A percentile compares a stretch with the other conserved stretches of the same genome.
phyloP scores from a whole-genome alignment of 2,797 vertebrate species.

The Pelochelys cantorii region DNA sequence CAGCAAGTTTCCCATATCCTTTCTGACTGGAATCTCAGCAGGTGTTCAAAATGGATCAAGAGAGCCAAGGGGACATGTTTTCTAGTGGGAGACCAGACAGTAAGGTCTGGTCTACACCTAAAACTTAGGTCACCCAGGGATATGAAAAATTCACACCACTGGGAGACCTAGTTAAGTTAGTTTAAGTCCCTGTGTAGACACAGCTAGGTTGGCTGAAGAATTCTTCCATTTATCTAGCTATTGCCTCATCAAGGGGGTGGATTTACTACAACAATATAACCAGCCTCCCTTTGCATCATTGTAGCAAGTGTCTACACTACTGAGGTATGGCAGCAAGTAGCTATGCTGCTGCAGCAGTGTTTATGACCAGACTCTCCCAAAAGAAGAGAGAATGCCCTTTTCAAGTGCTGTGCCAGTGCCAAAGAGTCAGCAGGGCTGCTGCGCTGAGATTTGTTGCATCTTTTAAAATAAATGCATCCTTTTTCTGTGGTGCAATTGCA shows the following conservation, averaged over 20 bases:
- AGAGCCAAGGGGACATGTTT: not conserved
- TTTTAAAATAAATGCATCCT: not conserved
- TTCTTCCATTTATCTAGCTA: not conserved
- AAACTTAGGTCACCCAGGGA: not conserved
- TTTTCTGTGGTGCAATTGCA: not conserved
- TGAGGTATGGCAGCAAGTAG: not conserved
- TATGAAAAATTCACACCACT: not conserved
- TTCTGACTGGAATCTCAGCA: not conserved
- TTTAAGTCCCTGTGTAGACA: not conserved
- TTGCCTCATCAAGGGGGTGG: not conserved
- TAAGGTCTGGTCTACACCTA: not conserved
- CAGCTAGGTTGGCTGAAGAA: not conserved
- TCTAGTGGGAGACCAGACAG: not conserved
- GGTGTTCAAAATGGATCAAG: not conserved
- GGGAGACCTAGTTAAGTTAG: not conserved
- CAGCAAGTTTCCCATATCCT: not conserved
- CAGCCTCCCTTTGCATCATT: not conserved
- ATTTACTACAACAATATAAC: not conserved
- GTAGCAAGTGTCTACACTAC: not conserved
- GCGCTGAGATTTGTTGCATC: conserved; percentile 22
- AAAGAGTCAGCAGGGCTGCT: not conserved
- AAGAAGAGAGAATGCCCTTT: not conserved
- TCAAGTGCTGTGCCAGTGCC: not conserved
- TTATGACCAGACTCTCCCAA: not conserved
- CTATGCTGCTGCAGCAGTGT: not conserved